These are phyloP conservation scores for Natator depressus DNA, from an alignment of 2,113 vertebrate genomes.

Conservation along the genomic window DNA sequence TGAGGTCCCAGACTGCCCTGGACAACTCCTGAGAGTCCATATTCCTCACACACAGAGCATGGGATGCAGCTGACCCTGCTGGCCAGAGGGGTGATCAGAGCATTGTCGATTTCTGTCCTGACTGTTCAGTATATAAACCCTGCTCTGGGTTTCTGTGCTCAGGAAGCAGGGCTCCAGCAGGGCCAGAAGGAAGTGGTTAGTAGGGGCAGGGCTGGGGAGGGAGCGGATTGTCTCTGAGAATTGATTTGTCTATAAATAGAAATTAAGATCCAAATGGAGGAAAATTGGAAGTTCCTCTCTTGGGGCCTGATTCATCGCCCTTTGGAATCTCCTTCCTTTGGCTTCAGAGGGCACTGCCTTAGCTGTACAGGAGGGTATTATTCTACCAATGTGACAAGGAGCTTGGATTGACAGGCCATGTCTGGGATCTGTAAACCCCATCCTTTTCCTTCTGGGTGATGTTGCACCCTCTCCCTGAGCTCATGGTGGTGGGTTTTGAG, in stretches of 20 bases:
- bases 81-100: background rate
- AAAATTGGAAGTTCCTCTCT: background rate
- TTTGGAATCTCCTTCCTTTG: background rate
- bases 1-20: fast-evolving
- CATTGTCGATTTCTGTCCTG: background rate
- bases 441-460: background rate
- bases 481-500: background rate
- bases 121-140: background rate
- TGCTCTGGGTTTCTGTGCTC: background rate
- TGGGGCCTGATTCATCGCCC: background rate
- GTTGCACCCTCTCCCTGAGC: background rate
- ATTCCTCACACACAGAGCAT: background rate
- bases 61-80: background rate
- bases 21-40: background rate
- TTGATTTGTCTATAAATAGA: background rate
- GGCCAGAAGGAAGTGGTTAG: background rate
- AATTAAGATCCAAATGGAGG: background rate
- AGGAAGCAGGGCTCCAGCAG: background rate
- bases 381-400: background rate
- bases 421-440: background rate
- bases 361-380: background rate
- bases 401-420: background rate
- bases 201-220: background rate
- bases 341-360: background rate
- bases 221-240: background rate